Evolutionary conservation across 2,797 vertebrate genomes (phyloP).

Genomic region (Heteromormyrus szaboi): DNA sequence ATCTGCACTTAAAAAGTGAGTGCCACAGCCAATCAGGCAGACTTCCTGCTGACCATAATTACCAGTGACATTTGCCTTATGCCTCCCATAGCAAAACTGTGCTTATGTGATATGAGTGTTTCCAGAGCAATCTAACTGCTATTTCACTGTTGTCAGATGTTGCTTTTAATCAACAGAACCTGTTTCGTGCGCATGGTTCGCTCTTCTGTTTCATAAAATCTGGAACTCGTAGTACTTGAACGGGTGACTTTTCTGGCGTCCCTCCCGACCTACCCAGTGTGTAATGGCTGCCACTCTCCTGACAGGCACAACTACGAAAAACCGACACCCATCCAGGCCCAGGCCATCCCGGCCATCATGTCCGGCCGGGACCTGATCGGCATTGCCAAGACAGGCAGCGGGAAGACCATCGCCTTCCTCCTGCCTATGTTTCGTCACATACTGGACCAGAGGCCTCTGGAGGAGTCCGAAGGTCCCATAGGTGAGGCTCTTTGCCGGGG

Average conservation of each 20-base stretch:
- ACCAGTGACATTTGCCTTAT: background rate
- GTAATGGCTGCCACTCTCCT: background rate
- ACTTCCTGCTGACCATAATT: background rate
- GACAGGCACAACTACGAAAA: slow-evolving; percentile 88
- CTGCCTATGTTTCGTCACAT: slow-evolving; percentile 98
- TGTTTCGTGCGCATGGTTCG: background rate
- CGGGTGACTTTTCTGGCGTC: background rate
- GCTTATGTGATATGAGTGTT: background rate
- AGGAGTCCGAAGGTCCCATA: slow-evolving; percentile 93
- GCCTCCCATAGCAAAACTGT: background rate
- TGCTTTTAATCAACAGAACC: background rate
- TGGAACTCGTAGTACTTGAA: background rate
- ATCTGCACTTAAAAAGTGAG: slow-evolving; percentile 88
- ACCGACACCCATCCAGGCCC: slow-evolving; percentile 91
- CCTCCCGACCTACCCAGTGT: background rate
- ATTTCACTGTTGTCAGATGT: background rate
- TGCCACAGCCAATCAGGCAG: background rate
- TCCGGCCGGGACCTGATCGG: slow-evolving; percentile 91
- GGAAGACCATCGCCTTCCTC: slow-evolving; percentile 95
- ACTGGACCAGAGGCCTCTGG: slow-evolving; percentile 90
- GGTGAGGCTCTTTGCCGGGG: slow-evolving; percentile 52
- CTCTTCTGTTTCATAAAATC: background rate
- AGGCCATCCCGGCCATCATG: slow-evolving; percentile 97
- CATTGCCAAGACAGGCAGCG: slow-evolving; percentile 96
- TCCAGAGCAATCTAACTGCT: background rate